Conservation (phyloP, 2,113 vertebrate genomes). For the Anhinga anhinga region DNA sequence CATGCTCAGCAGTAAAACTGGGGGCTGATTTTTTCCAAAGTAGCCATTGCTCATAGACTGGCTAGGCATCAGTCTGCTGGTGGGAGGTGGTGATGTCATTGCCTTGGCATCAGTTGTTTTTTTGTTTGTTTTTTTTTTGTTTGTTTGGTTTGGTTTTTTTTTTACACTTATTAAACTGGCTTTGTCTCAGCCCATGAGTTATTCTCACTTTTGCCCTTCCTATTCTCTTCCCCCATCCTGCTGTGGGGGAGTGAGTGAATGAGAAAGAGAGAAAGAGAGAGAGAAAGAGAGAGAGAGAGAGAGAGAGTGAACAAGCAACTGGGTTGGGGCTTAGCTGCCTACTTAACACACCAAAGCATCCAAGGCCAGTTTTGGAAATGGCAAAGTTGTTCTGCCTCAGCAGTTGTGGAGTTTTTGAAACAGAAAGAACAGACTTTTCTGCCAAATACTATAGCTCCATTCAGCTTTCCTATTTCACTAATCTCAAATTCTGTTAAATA, state of each 20-base stretch:
- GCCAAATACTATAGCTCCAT: background rate
- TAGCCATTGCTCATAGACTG: background rate
- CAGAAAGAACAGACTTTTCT: background rate
- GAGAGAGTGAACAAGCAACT: background rate
- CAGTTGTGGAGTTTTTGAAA: background rate
- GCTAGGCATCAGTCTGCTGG: background rate
- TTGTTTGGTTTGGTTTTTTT: background rate
- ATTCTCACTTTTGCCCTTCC: background rate
- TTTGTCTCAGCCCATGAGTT: background rate
- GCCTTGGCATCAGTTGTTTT: background rate
- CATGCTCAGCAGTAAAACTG: background rate
- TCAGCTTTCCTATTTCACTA: background rate
- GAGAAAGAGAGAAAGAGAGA: background rate
- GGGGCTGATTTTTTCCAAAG: background rate
- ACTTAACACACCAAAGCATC: background rate
- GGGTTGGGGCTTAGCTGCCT: background rate
- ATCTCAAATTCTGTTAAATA: background rate
- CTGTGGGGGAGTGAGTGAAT: background rate
- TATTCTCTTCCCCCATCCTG: background rate
- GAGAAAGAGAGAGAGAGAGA: too few species aligned
- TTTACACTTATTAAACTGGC: background rate
- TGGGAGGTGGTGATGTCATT: background rate
- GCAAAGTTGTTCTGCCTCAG: background rate
- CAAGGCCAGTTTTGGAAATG: background rate
- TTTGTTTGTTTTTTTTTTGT: background rate